A percentile compares a stretch with the other conserved stretches of the same genome.
Conservation (phyloP, 2,113 vertebrate species). For the Mesocricetus auratus region DNA sequence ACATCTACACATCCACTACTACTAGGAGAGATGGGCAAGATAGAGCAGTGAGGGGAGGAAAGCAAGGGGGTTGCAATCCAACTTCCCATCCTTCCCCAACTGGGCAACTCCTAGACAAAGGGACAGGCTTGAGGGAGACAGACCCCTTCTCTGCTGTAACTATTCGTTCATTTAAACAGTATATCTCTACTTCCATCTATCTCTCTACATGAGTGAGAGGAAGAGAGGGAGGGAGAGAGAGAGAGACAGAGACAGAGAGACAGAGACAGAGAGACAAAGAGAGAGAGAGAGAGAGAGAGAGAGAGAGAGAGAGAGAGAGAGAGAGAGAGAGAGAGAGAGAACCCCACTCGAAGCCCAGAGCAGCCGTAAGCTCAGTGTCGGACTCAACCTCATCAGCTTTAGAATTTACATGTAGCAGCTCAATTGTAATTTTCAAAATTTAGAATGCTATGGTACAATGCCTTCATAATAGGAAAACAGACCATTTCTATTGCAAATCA, state of each 20-base stretch:
- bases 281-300: background rate
- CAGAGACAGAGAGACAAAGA: no score
- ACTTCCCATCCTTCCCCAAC: background rate
- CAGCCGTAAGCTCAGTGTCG: background rate
- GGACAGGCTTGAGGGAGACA: background rate
- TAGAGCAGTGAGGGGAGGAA: background rate
- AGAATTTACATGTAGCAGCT: constrained; percentile 4
- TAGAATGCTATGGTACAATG: background rate
- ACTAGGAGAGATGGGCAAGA: background rate
- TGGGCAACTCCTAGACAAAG: background rate
- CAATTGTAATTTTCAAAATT: background rate
- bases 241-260: no score
- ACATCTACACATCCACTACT: background rate
- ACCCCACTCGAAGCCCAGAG: background rate
- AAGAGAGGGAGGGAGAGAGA: no score
- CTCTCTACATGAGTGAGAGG: no score
- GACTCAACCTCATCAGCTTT: background rate
- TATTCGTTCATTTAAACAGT: background rate
- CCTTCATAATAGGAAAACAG: constrained; percentile 9
- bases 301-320: background rate
- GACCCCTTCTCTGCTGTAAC: background rate
- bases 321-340: background rate
- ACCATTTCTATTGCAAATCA: constrained; percentile 27
- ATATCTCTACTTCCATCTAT: background rate
- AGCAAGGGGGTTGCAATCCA: background rate